Base-by-base conservation (phyloP, 2,113 vertebrate species). In the Hypomesus transpacificus region DNA sequence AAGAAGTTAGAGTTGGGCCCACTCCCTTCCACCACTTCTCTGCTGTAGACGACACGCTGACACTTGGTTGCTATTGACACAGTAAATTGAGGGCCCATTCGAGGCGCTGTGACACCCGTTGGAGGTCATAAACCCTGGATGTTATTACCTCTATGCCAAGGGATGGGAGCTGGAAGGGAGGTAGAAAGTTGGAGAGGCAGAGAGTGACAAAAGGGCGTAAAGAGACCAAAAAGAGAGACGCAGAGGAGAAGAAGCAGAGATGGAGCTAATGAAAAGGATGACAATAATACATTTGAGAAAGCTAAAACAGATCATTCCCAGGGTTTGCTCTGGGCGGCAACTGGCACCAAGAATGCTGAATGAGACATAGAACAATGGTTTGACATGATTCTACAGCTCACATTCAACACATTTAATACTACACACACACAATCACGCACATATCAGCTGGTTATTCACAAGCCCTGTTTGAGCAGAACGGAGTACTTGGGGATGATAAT, bases 31-130 rank as follows among this genome's bases (percentile, higher is more conserved):
- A 21, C 5, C 57, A 56, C 28, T 52, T 39, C 73, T 71, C 51
- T 16, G 75, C 76, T 57, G 63, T 60, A 75, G 73, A 26, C 77
- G 77, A 78, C 78, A 79, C 28, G 24, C 77, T 73, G 81, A 84
- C 82, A 85, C 80, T 80, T 76, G 75, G 78, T 82, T 77, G 75
- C 75, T 79, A 53, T 80, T 85, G 83, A 87, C 82, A 79, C 74
- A 73, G 81, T 75, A 80, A 79, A 86, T 80, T 77, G 72, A 71
- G 65, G 81, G 68, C 69, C 75, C 73, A 74, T 73, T 83, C 14
- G 70, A 76, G 79, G 59, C 62, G 71, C 74, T 75, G 67, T 80
- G 81, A 81, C 81, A 82, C 75, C 68, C 72, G 71, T 72, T 75
- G 70, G 77, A 83, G 73, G 79, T 66, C 65, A 58, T 39, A 82